Evolutionary conservation across 2,113 vertebrate genomes (phyloP), one percentile per base, ranked within the genome.

Genomic region (Anolis sagrei): DNA sequence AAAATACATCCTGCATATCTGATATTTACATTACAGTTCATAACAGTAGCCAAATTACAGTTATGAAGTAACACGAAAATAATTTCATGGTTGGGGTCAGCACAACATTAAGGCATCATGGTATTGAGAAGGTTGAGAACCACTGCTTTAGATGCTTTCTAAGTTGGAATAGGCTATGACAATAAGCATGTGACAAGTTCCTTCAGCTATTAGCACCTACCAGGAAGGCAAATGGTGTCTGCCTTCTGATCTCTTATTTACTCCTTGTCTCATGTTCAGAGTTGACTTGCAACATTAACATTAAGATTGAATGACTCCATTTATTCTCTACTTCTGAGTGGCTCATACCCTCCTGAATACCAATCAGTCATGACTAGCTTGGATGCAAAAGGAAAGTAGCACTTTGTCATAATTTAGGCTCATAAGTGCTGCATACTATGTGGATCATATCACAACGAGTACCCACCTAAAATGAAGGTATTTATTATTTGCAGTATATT

Each of bases 111-210:
- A n/a, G n/a, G n/a, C n/a, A n/a, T n/a, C n/a, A n/a, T n/a, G n/a
- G n/a, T n/a, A n/a, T n/a, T n/a, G n/a, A n/a, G n/a, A n/a, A n/a
- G n/a, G n/a, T n/a, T n/a, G n/a, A n/a, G n/a, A n/a, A n/a, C n/a
- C n/a, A n/a, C n/a, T n/a, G n/a, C n/a, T n/a, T n/a, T n/a, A n/a
- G 54, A 32, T 88, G 76, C 29, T 88, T 48, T 85, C 25, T 87
- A 87, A 27, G 61, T 64, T 87, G 48, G 25, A 75, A 19, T 73
- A 70, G 82, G 76, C 1, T 73, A 2, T 29, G 83, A 2, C 70
- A 77, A 76, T 82, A 87, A 61, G 88, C 25, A 66, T 3, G 27
- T 77, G 73, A 70, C 44, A 89, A 83, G 34, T 29, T 85, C 70
- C 7, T 82, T 87, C 13, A 49, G 48, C 49, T 4, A 58, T 29